Conservation (phyloP, 2,797 vertebrate species). For the Danio albolineatus region DNA sequence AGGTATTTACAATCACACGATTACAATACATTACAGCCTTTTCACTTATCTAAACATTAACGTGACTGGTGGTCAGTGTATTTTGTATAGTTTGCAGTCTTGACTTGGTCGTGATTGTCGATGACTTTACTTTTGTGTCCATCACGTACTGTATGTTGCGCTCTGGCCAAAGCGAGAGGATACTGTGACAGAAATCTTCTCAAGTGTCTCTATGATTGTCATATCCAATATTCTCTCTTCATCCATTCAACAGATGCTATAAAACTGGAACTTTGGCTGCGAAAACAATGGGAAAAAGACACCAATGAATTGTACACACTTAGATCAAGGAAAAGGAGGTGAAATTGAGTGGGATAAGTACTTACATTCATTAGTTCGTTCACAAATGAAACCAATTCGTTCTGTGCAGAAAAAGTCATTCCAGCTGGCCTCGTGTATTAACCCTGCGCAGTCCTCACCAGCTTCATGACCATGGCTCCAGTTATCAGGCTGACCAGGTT, state of each 20-base stretch:
- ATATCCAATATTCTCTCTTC: slow-evolving; percentile 51
- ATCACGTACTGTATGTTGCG: slow-evolving; percentile 64
- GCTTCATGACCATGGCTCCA: slow-evolving; percentile 88
- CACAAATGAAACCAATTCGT: slow-evolving; percentile 91
- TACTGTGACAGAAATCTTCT: slow-evolving; percentile 43
- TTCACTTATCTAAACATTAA: slow-evolving; percentile 47
- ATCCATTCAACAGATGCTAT: slow-evolving; percentile 71
- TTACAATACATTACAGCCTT: slow-evolving; percentile 64
- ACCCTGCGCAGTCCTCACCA: slow-evolving; percentile 93
- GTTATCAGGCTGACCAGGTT: slow-evolving; percentile 94
- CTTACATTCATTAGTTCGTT: slow-evolving; percentile 85
- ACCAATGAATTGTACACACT: not conserved
- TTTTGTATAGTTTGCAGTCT: slow-evolving; percentile 42
- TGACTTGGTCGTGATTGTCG: slow-evolving; percentile 27
- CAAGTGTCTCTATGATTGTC: slow-evolving; percentile 58
- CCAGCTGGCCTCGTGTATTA: slow-evolving; percentile 91
- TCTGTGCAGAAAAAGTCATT: slow-evolving; percentile 97
- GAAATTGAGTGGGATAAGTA: slow-evolving; percentile 17
- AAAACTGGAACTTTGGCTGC: slow-evolving; percentile 73
- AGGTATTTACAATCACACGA: slow-evolving; percentile 62
- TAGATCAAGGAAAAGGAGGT: not conserved
- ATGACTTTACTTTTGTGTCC: slow-evolving; percentile 62
- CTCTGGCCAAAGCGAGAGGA: slow-evolving; percentile 63
- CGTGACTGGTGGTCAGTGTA: slow-evolving; percentile 42
- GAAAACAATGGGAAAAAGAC: slow-evolving; percentile 57